Base-by-base conservation (phyloP, 2,113 vertebrate species). In the Chlorocebus sabaeus region DNA sequence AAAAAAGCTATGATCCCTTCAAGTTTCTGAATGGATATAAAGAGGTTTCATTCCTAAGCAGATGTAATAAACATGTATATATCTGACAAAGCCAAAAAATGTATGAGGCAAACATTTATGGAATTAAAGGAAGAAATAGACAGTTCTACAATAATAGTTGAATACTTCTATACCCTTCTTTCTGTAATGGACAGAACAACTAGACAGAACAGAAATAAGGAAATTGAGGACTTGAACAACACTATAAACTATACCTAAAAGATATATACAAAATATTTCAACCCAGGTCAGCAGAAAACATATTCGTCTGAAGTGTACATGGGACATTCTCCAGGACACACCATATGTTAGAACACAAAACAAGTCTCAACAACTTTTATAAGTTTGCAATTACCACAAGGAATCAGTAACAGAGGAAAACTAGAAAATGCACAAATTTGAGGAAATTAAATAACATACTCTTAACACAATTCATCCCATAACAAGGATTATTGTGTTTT, bases 351-450 rank as follows among this genome's bases (percentile, higher is more conserved):
- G 55, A 82, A 67, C 35, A 92, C 55, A 95, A 93, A 94, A 92
- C 32, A 89, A 96, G 12, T 76, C 40, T 84, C 48, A 88, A 61
- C 87, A 87, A 35, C 80, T 61, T 70, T 94, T 89, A 90, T 10
- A 94, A 95, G 67, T 97, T 95, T 97, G 68, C 83, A 81, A 52
- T 76, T 82, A 95, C 7, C 23, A 87, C 9, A 76, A 83, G 75
- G 89, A 92, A 89, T 94, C 83, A 85, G 5, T 80, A 87, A 86
- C 45, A 78, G n/a, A 93, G 35, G 32, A 79, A 96, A 96, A 86
- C 22, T 85, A 27, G 17, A 87, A 97, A 73, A 79, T 68, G 59
- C 76, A 45, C 40, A 75, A 85, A 57, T 88, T 95, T 89, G 80
- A 96, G n/a, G n/a, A 94, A 79, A 76, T 76, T 70, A 38, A 73